Percentiles rank a stretch among this genome's conserved stretches.
Conservation (phyloP, 2,797 vertebrate genomes). For the Lutjanus argentimaculatus region DNA sequence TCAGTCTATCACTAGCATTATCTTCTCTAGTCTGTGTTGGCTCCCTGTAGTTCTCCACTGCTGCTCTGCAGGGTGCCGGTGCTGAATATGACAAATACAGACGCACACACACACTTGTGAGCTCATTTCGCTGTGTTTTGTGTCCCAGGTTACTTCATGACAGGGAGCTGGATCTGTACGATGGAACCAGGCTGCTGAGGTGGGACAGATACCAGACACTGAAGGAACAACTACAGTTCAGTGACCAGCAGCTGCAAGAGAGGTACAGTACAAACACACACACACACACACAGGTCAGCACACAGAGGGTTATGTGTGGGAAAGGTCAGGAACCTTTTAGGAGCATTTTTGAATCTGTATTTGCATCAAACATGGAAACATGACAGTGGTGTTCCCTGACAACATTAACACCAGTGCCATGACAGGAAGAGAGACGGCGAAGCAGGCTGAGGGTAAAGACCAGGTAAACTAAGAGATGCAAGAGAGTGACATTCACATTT, state of each 20-base stretch:
- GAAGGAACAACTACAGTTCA: constrained; percentile 90
- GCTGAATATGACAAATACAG: constrained; percentile 7
- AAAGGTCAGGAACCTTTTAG: constrained; percentile 2
- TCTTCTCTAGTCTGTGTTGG: not conserved
- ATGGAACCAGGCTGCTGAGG: constrained; percentile 92
- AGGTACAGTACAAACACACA: constrained; percentile 81
- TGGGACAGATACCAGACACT: constrained; percentile 92
- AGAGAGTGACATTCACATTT: not conserved
- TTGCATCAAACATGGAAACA: constrained; percentile 23
- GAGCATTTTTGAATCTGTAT: constrained; percentile 1
- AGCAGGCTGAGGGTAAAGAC: constrained; percentile 11
- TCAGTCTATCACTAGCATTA: not conserved
- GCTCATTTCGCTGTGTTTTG: constrained; percentile 68
- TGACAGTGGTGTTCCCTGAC: constrained; percentile 13
- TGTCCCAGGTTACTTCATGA: constrained; percentile 92
- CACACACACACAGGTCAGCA: not conserved
- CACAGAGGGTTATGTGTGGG: not conserved
- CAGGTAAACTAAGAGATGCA: not conserved
- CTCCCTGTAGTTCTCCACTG: not conserved
- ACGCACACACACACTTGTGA: constrained; percentile 34
- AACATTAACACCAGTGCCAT: constrained; percentile 45
- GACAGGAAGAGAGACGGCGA: constrained; percentile 51
- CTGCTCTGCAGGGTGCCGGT: not conserved
- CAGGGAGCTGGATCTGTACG: constrained; percentile 94
- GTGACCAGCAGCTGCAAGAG: constrained; percentile 89